Evolutionary conservation across 2,113 vertebrate species (phyloP).

Genomic region (Desmodus rotundus): DNA sequence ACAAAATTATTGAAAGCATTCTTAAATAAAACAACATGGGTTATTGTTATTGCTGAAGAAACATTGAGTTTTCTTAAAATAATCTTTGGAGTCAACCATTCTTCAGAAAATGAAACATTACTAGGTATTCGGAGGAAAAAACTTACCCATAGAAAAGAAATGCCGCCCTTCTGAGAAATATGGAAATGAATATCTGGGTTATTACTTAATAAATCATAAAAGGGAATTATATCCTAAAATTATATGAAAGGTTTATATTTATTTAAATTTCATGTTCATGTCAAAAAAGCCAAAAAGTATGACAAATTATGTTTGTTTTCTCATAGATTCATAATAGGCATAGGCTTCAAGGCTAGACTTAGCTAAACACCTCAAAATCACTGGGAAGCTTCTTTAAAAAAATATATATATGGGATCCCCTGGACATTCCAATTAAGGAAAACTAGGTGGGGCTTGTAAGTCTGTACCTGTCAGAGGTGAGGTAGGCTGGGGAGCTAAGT

Average conservation of each 20-base stretch:
- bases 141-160: background rate
- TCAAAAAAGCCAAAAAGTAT: background rate
- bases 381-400: background rate
- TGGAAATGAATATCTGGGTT: background rate
- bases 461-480: background rate
- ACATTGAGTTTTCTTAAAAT: background rate
- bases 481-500: background rate
- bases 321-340: background rate
- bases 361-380: background rate
- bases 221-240: background rate
- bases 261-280: background rate
- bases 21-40: background rate
- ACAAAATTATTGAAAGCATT: background rate
- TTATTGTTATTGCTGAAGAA: background rate
- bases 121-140: background rate
- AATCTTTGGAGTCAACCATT: background rate
- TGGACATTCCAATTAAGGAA: background rate
- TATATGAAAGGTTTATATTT: background rate
- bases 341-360: background rate
- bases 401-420: background rate
- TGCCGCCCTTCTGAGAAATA: background rate
- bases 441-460: background rate
- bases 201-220: background rate
- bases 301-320: background rate
- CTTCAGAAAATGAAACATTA: conserved; percentile 11